Percentiles rank a stretch among this genome's conserved stretches.
Conservation (phyloP, 1,140 invertebrate species). For the Drosophila pandora region DNA sequence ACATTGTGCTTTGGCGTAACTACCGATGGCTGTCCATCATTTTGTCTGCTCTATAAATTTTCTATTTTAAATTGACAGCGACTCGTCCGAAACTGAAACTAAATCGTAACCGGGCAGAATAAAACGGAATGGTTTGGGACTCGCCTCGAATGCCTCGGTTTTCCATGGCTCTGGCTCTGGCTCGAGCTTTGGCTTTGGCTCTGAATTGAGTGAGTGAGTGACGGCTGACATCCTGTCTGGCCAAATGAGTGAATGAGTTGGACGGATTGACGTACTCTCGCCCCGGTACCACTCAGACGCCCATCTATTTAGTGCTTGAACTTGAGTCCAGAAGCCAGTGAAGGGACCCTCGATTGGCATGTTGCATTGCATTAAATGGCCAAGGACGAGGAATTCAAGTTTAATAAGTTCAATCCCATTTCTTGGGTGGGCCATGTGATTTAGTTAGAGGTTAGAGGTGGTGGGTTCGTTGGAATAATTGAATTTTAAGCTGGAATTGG, state of each 20-base stretch:
- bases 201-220: slow-evolving; percentile 58
- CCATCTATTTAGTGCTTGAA: slow-evolving; percentile 65
- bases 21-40: slow-evolving; percentile 80
- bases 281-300: slow-evolving; percentile 25
- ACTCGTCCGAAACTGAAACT: slow-evolving; percentile 80
- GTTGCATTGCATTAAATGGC: slow-evolving; percentile 57
- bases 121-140: slow-evolving; percentile 43
- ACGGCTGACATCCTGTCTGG: slow-evolving; percentile 59
- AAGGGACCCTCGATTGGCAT: slow-evolving; percentile 57
- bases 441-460: background rate
- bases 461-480: slow-evolving; percentile 11
- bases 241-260: slow-evolving; percentile 62
- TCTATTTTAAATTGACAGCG: slow-evolving; percentile 83
- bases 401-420: slow-evolving; percentile 33
- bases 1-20: slow-evolving; percentile 52
- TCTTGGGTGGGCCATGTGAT: background rate
- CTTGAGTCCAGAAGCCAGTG: slow-evolving; percentile 58
- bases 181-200: slow-evolving; percentile 28
- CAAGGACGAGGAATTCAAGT: slow-evolving; percentile 46
- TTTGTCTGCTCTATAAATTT: slow-evolving; percentile 83
- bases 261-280: slow-evolving; percentile 53
- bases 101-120: slow-evolving; percentile 70
- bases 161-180: slow-evolving; percentile 22
- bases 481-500: slow-evolving; percentile 2
- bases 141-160: slow-evolving; percentile 32